These are phyloP conservation scores for Heterodera filipjevi DNA, from an alignment of 2,888 invertebrate genomes.

Conservation along the genomic window DNA sequence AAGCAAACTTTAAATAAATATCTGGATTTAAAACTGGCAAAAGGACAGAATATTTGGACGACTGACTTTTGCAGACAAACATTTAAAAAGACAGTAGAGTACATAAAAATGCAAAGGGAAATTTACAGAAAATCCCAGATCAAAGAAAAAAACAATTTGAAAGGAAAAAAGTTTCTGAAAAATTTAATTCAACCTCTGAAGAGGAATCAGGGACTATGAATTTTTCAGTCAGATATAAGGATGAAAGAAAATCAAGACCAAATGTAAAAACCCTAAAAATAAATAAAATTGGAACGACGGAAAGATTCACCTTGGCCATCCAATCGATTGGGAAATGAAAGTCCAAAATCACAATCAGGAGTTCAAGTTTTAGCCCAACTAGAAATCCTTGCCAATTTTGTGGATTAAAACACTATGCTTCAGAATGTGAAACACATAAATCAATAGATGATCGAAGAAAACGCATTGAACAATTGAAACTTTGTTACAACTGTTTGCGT, in stretches of 20 bases:
- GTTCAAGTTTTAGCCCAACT: background rate
- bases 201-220: background rate
- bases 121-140: background rate
- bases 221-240: slow-evolving; percentile 9
- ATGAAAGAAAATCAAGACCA: background rate
- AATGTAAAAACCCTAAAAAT: background rate
- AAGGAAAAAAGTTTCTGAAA: no score
- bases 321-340: background rate
- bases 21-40: background rate
- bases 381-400: background rate
- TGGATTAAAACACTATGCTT: background rate
- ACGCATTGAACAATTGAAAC: background rate
- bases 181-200: background rate
- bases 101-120: background rate
- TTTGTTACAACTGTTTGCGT: background rate
- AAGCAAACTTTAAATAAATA: background rate
- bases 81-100: background rate
- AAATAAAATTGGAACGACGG: background rate
- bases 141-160: background rate
- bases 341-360: background rate
- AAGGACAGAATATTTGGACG: background rate
- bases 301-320: background rate
- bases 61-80: background rate
- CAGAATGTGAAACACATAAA: background rate
- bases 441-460: background rate